Evolutionary conservation across 2,113 vertebrate species (phyloP).

Genomic region (Chaenogobius annularis): DNA sequence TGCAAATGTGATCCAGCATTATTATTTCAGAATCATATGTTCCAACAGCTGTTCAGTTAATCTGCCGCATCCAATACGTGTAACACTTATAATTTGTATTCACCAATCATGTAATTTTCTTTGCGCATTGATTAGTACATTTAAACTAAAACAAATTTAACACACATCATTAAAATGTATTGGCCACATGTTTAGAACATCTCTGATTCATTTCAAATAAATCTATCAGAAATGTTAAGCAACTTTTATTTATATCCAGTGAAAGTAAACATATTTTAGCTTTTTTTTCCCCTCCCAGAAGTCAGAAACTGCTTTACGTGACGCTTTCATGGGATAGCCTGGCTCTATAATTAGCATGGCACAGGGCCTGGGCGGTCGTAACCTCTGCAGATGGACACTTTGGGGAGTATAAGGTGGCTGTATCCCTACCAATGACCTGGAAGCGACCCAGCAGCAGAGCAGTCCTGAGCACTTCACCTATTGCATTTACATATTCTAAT

Average conservation of each 20-base stretch:
- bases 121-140: background rate
- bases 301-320: constrained; percentile 31
- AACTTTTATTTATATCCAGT: background rate
- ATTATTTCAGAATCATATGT: background rate
- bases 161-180: background rate
- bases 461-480: constrained; percentile 8
- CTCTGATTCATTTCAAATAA: background rate
- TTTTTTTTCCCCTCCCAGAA: constrained; percentile 12
- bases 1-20: background rate
- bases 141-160: background rate
- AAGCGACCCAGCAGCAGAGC: constrained; percentile 33
- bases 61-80: background rate
- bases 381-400: constrained; percentile 73
- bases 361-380: constrained; percentile 62
- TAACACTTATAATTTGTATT: background rate
- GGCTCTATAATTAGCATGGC: constrained; percentile 66
- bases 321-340: constrained; percentile 26
- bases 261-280: constrained; percentile 10
- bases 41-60: background rate
- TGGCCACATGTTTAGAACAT: background rate
- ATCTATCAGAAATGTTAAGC: background rate
- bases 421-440: constrained; percentile 50
- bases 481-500: background rate
- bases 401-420: constrained; percentile 41
- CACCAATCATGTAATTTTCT: background rate